A percentile compares a stretch with the other conserved stretches of the same genome.
Conservation (phyloP, 1,140 invertebrate genomes). For the Dreissena polymorpha region DNA sequence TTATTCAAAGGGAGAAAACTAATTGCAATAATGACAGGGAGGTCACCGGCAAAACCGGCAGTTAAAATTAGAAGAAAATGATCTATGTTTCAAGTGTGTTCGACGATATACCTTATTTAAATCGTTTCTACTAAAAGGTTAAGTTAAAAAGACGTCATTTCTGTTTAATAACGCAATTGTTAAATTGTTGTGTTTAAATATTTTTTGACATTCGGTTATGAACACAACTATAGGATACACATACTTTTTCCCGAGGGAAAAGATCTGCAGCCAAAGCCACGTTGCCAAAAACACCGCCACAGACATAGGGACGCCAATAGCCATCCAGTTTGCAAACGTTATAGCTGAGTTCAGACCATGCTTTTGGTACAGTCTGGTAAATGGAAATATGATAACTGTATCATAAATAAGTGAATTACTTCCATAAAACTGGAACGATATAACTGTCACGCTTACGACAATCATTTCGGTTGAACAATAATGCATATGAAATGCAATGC, state of each 20-base stretch:
- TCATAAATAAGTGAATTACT: too few relatives aligned
- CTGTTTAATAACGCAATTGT: not conserved
- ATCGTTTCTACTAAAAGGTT: not conserved
- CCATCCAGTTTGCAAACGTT: conserved; percentile 56
- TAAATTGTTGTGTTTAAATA: not conserved
- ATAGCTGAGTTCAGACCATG: conserved; percentile 24
- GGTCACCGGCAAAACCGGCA: too few relatives aligned
- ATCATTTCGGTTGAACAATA: too few relatives aligned
- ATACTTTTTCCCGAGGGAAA: conserved; percentile 48
- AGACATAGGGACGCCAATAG: conserved; percentile 66
- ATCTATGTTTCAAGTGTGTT: too few relatives aligned
- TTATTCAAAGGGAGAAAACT: too few relatives aligned
- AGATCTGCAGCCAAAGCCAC: conserved; percentile 55
- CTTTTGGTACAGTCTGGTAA: conserved; percentile 31
- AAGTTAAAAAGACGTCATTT: too few relatives aligned
- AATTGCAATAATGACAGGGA: too few relatives aligned
- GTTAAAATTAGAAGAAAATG: too few relatives aligned
- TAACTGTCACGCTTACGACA: too few relatives aligned
- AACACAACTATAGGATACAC: not conserved
- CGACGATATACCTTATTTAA: not conserved
- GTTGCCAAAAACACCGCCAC: conserved; percentile 69
- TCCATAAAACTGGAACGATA: too few relatives aligned
- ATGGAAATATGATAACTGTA: too few relatives aligned
- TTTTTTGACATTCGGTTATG: not conserved
- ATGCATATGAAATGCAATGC: too few relatives aligned